Percentiles rank a stretch among this genome's conserved stretches.
Evolutionary conservation across 2,888 invertebrate species (phyloP).

Genomic region (Galerucella pusilla): DNA sequence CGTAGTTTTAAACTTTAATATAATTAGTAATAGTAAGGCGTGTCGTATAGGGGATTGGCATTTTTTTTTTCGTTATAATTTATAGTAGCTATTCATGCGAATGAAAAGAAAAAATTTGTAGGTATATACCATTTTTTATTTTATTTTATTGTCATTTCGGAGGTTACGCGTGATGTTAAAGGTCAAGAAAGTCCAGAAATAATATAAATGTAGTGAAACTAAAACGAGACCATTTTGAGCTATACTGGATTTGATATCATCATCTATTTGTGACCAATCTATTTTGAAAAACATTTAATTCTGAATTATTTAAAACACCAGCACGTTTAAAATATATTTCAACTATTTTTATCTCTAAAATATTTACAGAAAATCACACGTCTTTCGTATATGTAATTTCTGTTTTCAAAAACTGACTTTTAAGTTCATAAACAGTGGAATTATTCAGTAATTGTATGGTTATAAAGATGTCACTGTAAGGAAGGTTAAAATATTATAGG

Average conservation of each 20-base stretch:
- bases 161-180: slow-evolving; percentile 4
- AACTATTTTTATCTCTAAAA: not conserved
- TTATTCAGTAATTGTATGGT: not conserved
- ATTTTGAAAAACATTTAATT: too few relatives aligned
- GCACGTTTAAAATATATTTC: not conserved
- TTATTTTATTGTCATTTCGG: slow-evolving; percentile 2
- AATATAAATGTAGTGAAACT: not conserved
- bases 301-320: not conserved
- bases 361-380: not conserved
- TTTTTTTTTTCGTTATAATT: not conserved
- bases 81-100: not conserved
- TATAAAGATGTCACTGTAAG: not conserved
- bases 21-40: not conserved
- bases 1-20: slow-evolving; percentile 2
- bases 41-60: not conserved
- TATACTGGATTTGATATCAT: too few relatives aligned
- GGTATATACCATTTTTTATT: not conserved
- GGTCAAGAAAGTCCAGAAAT: not conserved
- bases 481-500: not conserved
- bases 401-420: not conserved
- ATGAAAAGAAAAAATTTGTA: not conserved
- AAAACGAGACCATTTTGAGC: too few relatives aligned
- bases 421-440: not conserved
- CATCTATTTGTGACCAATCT: too few relatives aligned
- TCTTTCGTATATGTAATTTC: not conserved